Evolutionary conservation across 2,888 invertebrate genomes (phyloP).

Genomic region (Epirrita christyi): DNA sequence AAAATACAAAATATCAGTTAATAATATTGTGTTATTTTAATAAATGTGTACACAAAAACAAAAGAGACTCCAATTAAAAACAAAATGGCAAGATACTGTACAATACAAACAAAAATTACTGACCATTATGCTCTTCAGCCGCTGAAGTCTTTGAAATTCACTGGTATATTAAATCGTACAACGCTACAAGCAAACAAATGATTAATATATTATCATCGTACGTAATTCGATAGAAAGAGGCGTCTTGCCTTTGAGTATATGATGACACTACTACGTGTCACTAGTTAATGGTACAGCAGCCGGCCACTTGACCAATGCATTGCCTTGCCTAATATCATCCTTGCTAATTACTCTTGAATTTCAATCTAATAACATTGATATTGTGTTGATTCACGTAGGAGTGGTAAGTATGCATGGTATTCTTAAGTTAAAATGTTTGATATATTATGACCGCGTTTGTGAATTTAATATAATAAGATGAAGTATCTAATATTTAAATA

Average conservation of each 20-base stretch:
- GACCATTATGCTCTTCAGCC: conserved; percentile 35
- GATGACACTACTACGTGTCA: conserved; percentile 49
- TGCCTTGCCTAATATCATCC: conserved; percentile 43
- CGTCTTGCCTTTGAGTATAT: conserved; percentile 54
- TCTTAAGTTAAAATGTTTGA: no score
- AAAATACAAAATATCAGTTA: no score
- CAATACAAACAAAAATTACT: conserved; percentile 36
- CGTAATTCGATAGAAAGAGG: conserved; percentile 38
- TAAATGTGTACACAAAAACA: not conserved
- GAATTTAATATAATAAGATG: not conserved
- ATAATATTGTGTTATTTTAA: not conserved
- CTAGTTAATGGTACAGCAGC: conserved; percentile 40
- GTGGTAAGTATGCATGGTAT: conserved; percentile 19
- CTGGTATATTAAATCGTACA: conserved; percentile 12
- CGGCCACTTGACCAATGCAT: conserved; percentile 46
- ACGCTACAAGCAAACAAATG: conserved; percentile 4
- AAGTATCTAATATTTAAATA: not conserved
- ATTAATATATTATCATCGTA: conserved; percentile 6
- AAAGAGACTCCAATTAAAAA: not conserved
- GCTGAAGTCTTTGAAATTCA: conserved; percentile 9
- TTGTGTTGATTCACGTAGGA: conserved; percentile 30
- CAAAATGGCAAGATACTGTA: conserved; percentile 26
- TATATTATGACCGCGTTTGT: not conserved
- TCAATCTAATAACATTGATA: conserved; percentile 35
- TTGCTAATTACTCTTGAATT: conserved; percentile 61